Conservation (phyloP, 2,113 vertebrate genomes). For the Semnornis frantzii region DNA sequence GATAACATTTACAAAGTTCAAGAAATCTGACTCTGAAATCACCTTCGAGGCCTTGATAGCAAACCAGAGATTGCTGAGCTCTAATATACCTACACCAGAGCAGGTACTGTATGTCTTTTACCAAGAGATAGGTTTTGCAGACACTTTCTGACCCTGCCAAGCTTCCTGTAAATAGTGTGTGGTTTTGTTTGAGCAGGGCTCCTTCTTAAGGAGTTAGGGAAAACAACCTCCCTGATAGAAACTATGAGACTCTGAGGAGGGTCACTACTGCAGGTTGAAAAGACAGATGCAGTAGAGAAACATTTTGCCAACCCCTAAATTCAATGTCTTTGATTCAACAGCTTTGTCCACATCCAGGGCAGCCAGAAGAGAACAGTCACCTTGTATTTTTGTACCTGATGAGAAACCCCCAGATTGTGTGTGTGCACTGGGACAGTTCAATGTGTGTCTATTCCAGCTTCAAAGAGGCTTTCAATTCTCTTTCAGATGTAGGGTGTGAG, state of each 20-base stretch:
- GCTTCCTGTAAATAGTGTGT: conserved; percentile 6
- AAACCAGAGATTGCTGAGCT: conserved; percentile 1
- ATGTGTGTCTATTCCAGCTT: conserved; percentile 52
- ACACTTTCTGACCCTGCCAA: conserved; percentile 44
- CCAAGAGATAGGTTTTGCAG: background rate
- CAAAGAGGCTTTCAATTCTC: conserved; percentile 67
- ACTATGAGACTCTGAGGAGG: background rate
- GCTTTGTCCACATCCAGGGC: conserved; percentile 45
- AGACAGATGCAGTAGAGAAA: conserved; percentile 15
- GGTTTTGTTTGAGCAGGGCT: conserved; percentile 31
- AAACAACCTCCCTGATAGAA: background rate
- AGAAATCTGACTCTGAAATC: conserved; percentile 47
- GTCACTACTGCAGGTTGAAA: background rate
- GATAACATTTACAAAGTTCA: conserved; percentile 28
- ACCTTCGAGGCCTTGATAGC: conserved; percentile 28
- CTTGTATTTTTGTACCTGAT: conserved; percentile 55
- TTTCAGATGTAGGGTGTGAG: conserved; percentile 52
- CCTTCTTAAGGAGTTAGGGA: conserved; percentile 31
- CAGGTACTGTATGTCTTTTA: conserved; percentile 15
- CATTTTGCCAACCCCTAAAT: conserved; percentile 10
- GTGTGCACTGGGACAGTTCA: conserved; percentile 59
- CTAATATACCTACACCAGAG: conserved; percentile 1
- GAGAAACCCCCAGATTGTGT: conserved; percentile 56
- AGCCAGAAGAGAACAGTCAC: conserved; percentile 51
- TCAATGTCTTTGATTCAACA: background rate